Conservation (phyloP, 2,113 vertebrate species). For the Eclectus roratus region DNA sequence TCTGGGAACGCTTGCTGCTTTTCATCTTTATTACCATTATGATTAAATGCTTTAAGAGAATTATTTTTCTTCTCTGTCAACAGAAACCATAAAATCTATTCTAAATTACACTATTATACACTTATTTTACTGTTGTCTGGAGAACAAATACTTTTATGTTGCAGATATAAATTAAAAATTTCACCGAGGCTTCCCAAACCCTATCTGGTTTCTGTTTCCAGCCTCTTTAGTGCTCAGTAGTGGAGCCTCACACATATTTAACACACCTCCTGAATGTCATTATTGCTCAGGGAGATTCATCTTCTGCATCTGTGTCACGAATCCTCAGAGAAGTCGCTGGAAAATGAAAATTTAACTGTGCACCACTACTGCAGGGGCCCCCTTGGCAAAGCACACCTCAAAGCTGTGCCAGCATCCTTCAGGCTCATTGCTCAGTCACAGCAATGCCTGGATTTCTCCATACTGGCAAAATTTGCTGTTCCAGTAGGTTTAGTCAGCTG, state of each 20-base stretch:
- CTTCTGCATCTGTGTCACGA: accelerated
- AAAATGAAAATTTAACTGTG: not conserved
- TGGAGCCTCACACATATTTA: accelerated
- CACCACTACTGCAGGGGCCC: accelerated
- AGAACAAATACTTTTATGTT: not conserved
- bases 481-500: accelerated
- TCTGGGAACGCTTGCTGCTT: not conserved
- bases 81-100: not conserved
- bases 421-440: not conserved
- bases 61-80: not conserved
- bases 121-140: not conserved
- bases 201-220: not conserved
- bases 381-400: not conserved
- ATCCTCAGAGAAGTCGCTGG: not conserved
- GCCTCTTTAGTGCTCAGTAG: accelerated
- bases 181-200: not conserved
- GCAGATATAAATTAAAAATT: not conserved
- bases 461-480: accelerated
- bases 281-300: not conserved
- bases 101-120: not conserved
- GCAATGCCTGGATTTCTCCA: accelerated
- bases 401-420: not conserved
- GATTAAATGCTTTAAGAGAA: not conserved
- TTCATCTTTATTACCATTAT: not conserved
- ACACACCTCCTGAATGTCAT: accelerated